Evolutionary conservation across 2,888 invertebrate species (phyloP), one percentile per base, ranked within the genome.

Genomic region (Slavum lentiscoides): DNA sequence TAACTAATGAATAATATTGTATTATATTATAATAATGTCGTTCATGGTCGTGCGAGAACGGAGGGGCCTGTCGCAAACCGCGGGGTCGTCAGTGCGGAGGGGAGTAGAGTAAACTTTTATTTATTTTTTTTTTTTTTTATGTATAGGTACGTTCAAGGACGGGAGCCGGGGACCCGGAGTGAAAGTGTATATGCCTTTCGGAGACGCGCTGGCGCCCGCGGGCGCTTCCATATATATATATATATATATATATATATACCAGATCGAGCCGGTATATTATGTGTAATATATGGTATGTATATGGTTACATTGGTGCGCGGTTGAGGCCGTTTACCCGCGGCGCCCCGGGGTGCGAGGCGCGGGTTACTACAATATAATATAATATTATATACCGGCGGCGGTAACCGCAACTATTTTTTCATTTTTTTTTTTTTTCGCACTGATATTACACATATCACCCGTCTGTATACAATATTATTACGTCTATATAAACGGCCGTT

Each of bases 191-290:
- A 30, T 30, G 58, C 72, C 80, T 64, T 21, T 72, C 80, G 72
- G 80, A 80, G 80, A 80, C 80, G 80, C 64, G 62, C 72, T 53
- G 80, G 72, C 70, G 70, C 64, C 72, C 70, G 64, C 72, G 43
- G 77, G 72, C 72, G 72, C 64, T 72, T 72, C 80, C 72, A 72
- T 80, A 80, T 58, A n/a, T n/a, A n/a, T n/a, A n/a, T n/a, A n/a
- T n/a, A n/a, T 30, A 30, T 30, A n/a, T 30, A 30, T 30, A 30
- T 30, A n/a, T 30, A 4, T 4, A 30, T 30, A 30, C 30, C 30
- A 30, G 30, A 30, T 30, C 30, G 30, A 30, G 30, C 30, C 30
- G 30, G 30, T 30, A 30, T 30, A 30, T 2, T 4, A 4, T 30
- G 30, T 30, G 30, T 30, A 4, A 2, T 2, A 30, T 30, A 30